phyloP scores from a whole-genome alignment of 2,113 vertebrate genomes.

The Hippocampus comes region DNA sequence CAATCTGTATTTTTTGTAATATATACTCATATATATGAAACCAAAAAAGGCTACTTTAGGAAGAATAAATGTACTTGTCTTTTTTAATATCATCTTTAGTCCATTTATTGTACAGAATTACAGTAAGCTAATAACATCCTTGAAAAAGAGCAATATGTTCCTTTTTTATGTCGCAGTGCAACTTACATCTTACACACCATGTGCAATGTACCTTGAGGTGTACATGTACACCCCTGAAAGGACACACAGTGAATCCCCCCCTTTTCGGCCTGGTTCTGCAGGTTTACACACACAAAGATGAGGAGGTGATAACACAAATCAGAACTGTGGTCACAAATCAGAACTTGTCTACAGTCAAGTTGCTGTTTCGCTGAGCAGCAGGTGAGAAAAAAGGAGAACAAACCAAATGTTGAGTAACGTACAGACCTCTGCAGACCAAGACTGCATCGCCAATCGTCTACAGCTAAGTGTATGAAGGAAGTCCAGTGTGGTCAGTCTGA shows the following conservation, averaged over 20 bases:
- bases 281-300: conserved; percentile 72
- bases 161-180: conserved; percentile 93
- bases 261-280: conserved; percentile 80
- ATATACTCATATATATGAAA: conserved; percentile 77
- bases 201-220: conserved; percentile 88
- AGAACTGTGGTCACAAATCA: conserved; percentile 59
- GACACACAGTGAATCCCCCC: conserved; percentile 85
- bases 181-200: conserved; percentile 90
- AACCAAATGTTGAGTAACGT: conserved; percentile 42
- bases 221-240: conserved; percentile 85
- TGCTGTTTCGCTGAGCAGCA: conserved; percentile 35
- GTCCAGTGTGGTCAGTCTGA: conserved; percentile 37
- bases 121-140: conserved; percentile 86
- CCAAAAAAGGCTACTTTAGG: conserved; percentile 84
- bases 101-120: conserved; percentile 87
- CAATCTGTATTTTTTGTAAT: conserved; percentile 74
- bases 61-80: conserved; percentile 86
- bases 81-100: conserved; percentile 74
- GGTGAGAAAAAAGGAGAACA: conserved; percentile 49
- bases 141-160: conserved; percentile 91
- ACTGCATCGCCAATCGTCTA: conserved; percentile 48
- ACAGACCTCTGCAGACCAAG: conserved; percentile 39
- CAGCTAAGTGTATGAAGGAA: conserved; percentile 54
- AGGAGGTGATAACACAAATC: conserved; percentile 60
- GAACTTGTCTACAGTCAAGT: conserved; percentile 56